A percentile compares a stretch with the other conserved stretches of the same genome.
phyloP scores from a whole-genome alignment of 2,797 vertebrate genomes.

The Ctenopoma multispine region DNA sequence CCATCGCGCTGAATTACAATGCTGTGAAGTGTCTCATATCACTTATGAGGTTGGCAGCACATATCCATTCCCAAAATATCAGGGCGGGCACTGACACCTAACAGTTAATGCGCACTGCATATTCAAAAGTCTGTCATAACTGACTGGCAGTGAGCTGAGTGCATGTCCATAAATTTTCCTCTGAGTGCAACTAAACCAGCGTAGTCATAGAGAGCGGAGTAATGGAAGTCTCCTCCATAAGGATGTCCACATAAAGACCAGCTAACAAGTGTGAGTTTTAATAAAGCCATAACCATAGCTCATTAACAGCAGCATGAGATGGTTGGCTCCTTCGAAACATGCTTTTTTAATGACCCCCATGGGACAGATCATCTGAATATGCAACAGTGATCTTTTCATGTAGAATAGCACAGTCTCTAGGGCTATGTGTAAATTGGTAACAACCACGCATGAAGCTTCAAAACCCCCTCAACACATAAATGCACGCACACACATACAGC shows the following conservation, averaged over 20 bases:
- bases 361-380: slow-evolving; percentile 82
- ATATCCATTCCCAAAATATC: slow-evolving; percentile 72
- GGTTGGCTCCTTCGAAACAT: slow-evolving; percentile 72
- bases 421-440: slow-evolving; percentile 63
- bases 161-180: slow-evolving; percentile 40
- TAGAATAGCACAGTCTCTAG: slow-evolving; percentile 66
- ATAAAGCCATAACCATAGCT: slow-evolving; percentile 78
- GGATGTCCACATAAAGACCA: slow-evolving; percentile 55
- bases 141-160: slow-evolving; percentile 36
- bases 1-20: slow-evolving; percentile 76
- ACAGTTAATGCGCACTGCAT: slow-evolving; percentile 67
- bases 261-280: slow-evolving; percentile 77
- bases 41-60: slow-evolving; percentile 74
- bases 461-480: slow-evolving; percentile 32
- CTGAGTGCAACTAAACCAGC: slow-evolving; percentile 12
- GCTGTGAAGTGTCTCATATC: slow-evolving; percentile 79
- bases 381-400: slow-evolving; percentile 77
- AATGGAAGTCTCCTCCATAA: slow-evolving; percentile 8
- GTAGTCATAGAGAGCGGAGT: slow-evolving; percentile 9
- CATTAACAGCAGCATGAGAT: slow-evolving; percentile 74
- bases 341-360: slow-evolving; percentile 80
- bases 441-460: slow-evolving; percentile 56
- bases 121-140: slow-evolving; percentile 59
- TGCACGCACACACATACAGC: not conserved
- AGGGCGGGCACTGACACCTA: slow-evolving; percentile 55